Evolutionary conservation across 1,140 invertebrate genomes (phyloP).

Genomic region (Cephus cinctus): DNA sequence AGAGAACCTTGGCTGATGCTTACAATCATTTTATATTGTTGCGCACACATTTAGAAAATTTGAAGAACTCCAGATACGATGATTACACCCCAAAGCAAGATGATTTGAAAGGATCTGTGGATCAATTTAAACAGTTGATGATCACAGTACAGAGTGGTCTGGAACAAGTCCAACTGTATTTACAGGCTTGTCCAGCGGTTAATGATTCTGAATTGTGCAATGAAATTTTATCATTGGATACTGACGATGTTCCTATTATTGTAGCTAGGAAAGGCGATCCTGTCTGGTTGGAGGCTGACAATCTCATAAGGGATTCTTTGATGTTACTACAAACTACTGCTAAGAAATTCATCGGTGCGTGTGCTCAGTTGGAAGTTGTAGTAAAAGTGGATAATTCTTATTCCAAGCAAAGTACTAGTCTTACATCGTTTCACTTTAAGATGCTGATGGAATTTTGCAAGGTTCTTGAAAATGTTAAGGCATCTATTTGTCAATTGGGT

Average conservation of each 20-base stretch:
- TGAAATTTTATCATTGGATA: slow-evolving; percentile 27
- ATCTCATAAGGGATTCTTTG: slow-evolving; percentile 41
- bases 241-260: slow-evolving; percentile 48
- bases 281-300: slow-evolving; percentile 53
- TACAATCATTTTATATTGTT: slow-evolving; percentile 46
- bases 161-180: slow-evolving; percentile 61
- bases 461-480: slow-evolving; percentile 40
- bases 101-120: slow-evolving; percentile 25
- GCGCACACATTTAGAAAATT: slow-evolving; percentile 34
- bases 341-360: slow-evolving; percentile 47
- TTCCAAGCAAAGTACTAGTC: slow-evolving; percentile 28
- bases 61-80: slow-evolving; percentile 26
- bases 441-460: slow-evolving; percentile 35
- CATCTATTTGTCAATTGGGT: slow-evolving; percentile 37
- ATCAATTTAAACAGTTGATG: slow-evolving; percentile 54
- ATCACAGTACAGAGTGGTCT: slow-evolving; percentile 54
- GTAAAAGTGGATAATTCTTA: slow-evolving; percentile 32
- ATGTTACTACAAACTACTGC: slow-evolving; percentile 35
- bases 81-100: slow-evolving; percentile 28
- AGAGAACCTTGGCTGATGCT: slow-evolving; percentile 38
- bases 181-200: slow-evolving; percentile 62
- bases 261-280: slow-evolving; percentile 55
- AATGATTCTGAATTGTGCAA: slow-evolving; percentile 41
- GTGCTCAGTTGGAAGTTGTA: slow-evolving; percentile 44
- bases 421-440: slow-evolving; percentile 44